Conservation (phyloP, 2,113 vertebrate genomes). For the Atlantisia rogersi region DNA sequence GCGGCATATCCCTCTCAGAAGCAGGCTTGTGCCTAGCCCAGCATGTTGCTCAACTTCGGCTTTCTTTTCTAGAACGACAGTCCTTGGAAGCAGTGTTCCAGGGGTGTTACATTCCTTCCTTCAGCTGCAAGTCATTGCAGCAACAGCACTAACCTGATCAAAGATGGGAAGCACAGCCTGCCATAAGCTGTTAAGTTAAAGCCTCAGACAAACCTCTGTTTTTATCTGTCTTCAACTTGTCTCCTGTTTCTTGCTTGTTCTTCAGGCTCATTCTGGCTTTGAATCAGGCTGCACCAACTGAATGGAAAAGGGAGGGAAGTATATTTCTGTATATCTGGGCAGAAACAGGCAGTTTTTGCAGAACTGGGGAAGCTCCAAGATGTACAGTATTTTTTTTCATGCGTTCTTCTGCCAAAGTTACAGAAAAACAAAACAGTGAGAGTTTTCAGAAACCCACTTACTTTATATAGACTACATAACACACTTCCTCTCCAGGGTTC, state of each 20-base stretch:
- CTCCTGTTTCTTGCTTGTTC: conserved; percentile 32
- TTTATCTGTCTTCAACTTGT: conserved; percentile 19
- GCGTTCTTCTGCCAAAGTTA: conserved; percentile 2
- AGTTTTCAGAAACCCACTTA: conserved; percentile 29
- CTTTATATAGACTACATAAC: conserved; percentile 23
- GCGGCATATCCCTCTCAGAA: not conserved
- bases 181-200: conserved; percentile 31
- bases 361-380: conserved; percentile 28
- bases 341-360: conserved; percentile 2
- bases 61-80: conserved; percentile 1
- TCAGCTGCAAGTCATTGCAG: conserved; percentile 31
- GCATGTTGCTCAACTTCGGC: conserved; percentile 18
- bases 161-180: conserved; percentile 3
- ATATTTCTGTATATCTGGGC: not conserved
- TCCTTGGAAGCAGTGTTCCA: conserved; percentile 30
- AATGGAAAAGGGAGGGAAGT: conserved; percentile 4
- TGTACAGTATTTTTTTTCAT: not conserved
- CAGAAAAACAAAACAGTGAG: conserved; percentile 10
- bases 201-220: conserved; percentile 15
- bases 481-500: not conserved
- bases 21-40: not conserved
- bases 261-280: not conserved
- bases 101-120: conserved; percentile 24
- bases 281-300: not conserved
- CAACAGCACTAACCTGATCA: conserved; percentile 17